Percentiles rank a stretch among this genome's conserved stretches.
These are phyloP conservation scores for Malacosoma neustria DNA, from an alignment of 2,888 invertebrate genomes.

Conservation along the genomic window DNA sequence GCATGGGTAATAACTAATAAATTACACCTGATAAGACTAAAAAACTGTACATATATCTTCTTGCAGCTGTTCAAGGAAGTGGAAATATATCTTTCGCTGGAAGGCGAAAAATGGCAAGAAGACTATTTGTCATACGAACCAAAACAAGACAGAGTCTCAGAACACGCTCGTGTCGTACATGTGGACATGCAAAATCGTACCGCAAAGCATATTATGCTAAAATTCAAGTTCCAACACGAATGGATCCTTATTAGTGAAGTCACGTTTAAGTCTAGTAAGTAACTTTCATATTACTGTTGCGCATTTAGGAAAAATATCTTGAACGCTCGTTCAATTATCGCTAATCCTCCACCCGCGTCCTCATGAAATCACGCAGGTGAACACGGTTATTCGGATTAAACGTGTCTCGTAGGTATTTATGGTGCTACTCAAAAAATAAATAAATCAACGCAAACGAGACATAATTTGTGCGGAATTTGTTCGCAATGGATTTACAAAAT, in stretches of 20 bases:
- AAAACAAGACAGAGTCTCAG: constrained; percentile 70
- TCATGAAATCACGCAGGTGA: constrained; percentile 3
- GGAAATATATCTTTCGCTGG: constrained; percentile 85
- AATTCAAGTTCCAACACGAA: constrained; percentile 84
- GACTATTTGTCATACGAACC: constrained; percentile 78
- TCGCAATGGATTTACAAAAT: constrained; percentile 31
- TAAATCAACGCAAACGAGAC: constrained; percentile 24
- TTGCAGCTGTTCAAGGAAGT: constrained; percentile 83
- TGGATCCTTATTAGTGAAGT: constrained; percentile 95
- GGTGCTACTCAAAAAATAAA: constrained; percentile 25
- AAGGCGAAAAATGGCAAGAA: constrained; percentile 83
- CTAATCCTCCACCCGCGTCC: constrained; percentile 1
- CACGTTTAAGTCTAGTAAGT: constrained; percentile 85
- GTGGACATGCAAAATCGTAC: constrained; percentile 83
- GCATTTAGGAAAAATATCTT: neutral
- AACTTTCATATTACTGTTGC: constrained; percentile 1
- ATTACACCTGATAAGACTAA: too few species aligned
- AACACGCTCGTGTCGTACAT: constrained; percentile 78
- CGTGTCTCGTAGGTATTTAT: constrained; percentile 11
- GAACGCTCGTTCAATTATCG: neutral
- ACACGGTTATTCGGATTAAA: constrained; percentile 5
- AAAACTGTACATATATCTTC: too few species aligned
- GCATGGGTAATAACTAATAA: too few species aligned
- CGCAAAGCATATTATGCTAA: constrained; percentile 83
- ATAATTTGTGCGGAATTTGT: constrained; percentile 39